Evolutionary conservation across 2,797 vertebrate species (phyloP).

Genomic region (Hypotaenidia okinawae): DNA sequence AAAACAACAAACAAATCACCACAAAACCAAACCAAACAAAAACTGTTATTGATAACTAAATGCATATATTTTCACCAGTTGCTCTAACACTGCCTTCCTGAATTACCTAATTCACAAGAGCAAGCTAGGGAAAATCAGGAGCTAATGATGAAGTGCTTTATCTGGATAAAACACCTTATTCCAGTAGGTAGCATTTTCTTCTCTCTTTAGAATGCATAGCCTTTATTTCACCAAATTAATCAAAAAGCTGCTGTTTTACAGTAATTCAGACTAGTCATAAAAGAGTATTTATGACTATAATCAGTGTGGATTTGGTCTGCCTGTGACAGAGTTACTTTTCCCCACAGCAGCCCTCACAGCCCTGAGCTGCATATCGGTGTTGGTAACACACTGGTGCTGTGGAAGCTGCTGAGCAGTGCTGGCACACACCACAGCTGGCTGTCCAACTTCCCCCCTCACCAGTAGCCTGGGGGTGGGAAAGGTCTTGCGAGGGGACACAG

Average conservation of each 20-base stretch:
- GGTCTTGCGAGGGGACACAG: too few relatives aligned
- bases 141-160: constrained; percentile 20
- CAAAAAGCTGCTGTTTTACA: constrained; percentile 23
- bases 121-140: not conserved
- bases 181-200: not conserved
- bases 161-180: constrained; percentile 46
- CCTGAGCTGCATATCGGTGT: too few relatives aligned
- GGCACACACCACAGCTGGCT: too few relatives aligned
- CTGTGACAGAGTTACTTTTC: too few relatives aligned
- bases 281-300: constrained; percentile 20
- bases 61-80: not conserved
- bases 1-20: too few relatives aligned
- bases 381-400: too few relatives aligned
- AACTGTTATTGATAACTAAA: not conserved
- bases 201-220: not conserved
- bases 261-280: constrained; percentile 30
- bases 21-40: not conserved
- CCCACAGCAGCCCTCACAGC: too few relatives aligned
- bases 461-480: too few relatives aligned
- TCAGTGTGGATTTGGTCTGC: not conserved
- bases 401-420: too few relatives aligned
- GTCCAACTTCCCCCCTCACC: too few relatives aligned
- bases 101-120: not conserved
- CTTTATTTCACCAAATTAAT: constrained; percentile 25
- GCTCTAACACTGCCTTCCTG: not conserved